phyloP scores from a whole-genome alignment of 2,888 invertebrate genomes.

The Diarsia brunnea region DNA sequence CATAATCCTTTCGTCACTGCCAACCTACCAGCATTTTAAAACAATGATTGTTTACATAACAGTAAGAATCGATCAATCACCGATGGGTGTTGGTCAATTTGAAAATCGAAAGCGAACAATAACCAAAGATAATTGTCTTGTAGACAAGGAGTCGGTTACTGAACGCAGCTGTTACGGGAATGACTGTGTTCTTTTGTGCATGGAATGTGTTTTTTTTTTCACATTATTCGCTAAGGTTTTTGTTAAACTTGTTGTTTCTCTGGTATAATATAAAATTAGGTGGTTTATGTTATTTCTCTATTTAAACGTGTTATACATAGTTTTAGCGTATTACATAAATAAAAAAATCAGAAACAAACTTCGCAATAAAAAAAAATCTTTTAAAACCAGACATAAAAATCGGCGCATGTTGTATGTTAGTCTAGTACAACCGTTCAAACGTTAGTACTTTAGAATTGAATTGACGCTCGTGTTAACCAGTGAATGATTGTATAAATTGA shows the following conservation, averaged over 20 bases:
- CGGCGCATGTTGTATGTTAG: too few relatives aligned
- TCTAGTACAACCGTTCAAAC: too few relatives aligned
- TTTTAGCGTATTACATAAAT: conserved; percentile 1
- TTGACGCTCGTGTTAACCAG: conserved; percentile 42
- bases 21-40: conserved; percentile 15
- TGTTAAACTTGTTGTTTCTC: background rate
- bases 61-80: conserved; percentile 35
- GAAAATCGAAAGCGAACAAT: conserved; percentile 65
- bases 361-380: conserved; percentile 2
- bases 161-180: conserved; percentile 23
- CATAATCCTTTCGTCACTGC: conserved; percentile 1
- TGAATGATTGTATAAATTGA: conserved; percentile 55
- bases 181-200: background rate
- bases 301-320: background rate
- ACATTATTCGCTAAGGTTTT: background rate
- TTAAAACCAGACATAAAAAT: conserved; percentile 41
- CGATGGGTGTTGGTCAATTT: conserved; percentile 44
- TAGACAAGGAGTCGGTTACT: conserved; percentile 44
- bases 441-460: conserved; percentile 27
- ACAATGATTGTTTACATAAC: conserved; percentile 53
- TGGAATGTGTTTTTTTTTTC: background rate
- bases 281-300: background rate
- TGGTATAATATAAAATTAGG: background rate
- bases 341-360: conserved; percentile 16
- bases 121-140: conserved; percentile 57